Evolutionary conservation across 2,888 invertebrate species (phyloP).

Genomic region (Archaeoteleia sp.): DNA sequence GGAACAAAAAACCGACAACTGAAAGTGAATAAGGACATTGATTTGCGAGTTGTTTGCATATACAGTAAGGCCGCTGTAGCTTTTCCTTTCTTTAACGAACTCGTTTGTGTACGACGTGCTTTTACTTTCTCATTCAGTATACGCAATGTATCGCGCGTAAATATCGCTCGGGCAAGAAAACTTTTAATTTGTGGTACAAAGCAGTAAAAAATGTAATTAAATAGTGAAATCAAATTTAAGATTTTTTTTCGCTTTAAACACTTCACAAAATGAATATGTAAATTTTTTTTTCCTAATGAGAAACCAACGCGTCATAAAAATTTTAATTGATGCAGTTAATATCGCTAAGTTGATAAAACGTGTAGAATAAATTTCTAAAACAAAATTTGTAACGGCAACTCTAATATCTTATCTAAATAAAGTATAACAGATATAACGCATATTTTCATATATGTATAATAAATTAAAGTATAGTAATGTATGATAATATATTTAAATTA

Average conservation of each 20-base stretch:
- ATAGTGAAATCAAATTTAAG: constrained; percentile 20
- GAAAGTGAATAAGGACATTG: too few relatives aligned
- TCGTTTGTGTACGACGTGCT: constrained; percentile 30
- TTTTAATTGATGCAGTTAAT: neutral
- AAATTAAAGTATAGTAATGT: too few relatives aligned
- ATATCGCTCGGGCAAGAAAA: constrained; percentile 11
- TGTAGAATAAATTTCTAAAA: too few relatives aligned
- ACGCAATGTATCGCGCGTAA: constrained; percentile 24
- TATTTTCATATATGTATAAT: too few relatives aligned
- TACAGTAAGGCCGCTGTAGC: constrained; percentile 17
- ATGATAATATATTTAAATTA: too few relatives aligned
- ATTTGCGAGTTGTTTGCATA: constrained; percentile 39
- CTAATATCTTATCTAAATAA: too few relatives aligned
- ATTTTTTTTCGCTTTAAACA: constrained; percentile 7
- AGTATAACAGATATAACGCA: too few relatives aligned
- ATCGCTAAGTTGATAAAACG: too few relatives aligned
- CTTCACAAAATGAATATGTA: constrained; percentile 7
- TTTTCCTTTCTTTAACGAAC: constrained; percentile 49
- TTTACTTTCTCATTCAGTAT: constrained; percentile 46
- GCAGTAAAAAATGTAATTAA: constrained; percentile 21
- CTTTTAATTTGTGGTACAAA: constrained; percentile 14
- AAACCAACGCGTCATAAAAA: neutral
- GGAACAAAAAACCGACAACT: too few relatives aligned
- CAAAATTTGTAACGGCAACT: too few relatives aligned
- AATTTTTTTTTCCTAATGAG: too few relatives aligned